phyloP scores from a whole-genome alignment of 1,140 invertebrate species.

The Drosophila oshimai region DNA sequence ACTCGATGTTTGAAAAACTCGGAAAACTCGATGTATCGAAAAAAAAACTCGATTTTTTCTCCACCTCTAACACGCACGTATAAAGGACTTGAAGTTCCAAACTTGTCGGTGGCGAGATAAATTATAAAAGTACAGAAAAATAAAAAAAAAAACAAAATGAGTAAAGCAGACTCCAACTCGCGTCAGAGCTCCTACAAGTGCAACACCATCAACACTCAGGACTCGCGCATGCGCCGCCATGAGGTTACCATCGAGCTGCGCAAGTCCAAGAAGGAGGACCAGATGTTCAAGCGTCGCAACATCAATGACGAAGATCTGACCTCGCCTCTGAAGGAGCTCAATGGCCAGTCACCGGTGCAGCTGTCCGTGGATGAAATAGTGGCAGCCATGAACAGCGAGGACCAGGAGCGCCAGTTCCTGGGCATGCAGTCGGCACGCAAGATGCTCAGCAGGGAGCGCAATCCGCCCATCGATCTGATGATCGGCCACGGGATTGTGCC shows the following conservation, averaged over 20 bases:
- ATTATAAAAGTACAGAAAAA: too few relatives aligned
- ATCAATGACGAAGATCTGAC: conserved; percentile 85
- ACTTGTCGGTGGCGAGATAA: too few relatives aligned
- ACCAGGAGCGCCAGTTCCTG: conserved; percentile 86
- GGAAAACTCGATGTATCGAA: too few relatives aligned
- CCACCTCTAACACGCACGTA: too few relatives aligned
- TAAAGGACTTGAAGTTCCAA: too few relatives aligned
- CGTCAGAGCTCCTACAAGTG: conserved; percentile 73
- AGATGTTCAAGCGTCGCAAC: conserved; percentile 96
- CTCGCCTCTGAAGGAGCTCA: conserved; percentile 85
- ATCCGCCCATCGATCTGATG: conserved; percentile 96
- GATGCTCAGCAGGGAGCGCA: conserved; percentile 94
- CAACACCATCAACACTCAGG: conserved; percentile 83
- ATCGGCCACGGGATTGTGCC: conserved; percentile 94
- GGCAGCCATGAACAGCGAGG: conserved; percentile 85
- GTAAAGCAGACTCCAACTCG: conserved; percentile 56
- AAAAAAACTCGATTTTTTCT: too few relatives aligned
- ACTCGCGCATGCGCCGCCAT: conserved; percentile 92
- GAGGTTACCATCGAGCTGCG: conserved; percentile 95
- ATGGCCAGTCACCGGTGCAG: conserved; percentile 81
- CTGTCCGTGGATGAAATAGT: conserved; percentile 86
- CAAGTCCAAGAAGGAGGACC: conserved; percentile 97
- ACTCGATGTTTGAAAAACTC: too few relatives aligned
- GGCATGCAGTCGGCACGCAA: conserved; percentile 92
- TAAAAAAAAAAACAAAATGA: conserved; percentile 55